Evolutionary conservation across 2,113 vertebrate species (phyloP).

Genomic region (Psephotus haematonotus): DNA sequence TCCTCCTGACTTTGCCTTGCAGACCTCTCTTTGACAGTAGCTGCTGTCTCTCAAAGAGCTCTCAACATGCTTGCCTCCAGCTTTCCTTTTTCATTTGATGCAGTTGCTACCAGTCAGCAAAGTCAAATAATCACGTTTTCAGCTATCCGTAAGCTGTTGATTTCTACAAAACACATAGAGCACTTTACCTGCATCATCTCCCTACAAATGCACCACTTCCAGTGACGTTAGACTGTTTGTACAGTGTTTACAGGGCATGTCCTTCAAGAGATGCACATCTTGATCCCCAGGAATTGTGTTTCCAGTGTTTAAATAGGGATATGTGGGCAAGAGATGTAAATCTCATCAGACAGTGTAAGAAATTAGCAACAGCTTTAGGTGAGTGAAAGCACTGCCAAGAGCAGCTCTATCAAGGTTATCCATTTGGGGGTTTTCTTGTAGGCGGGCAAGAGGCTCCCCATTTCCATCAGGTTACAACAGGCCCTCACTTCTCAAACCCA

Average conservation of each 20-base stretch:
- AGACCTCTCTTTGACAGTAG: neutral
- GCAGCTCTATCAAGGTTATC: neutral
- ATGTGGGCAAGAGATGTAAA: neutral
- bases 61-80: neutral
- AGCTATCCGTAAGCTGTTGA: neutral
- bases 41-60: neutral
- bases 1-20: neutral
- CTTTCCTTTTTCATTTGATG: neutral
- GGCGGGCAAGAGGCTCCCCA: neutral
- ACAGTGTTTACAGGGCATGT: accelerated
- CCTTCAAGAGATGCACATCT: neutral
- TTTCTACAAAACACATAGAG: neutral
- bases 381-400: neutral
- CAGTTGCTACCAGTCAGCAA: neutral
- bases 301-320: neutral
- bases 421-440: neutral
- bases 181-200: neutral
- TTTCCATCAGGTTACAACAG: neutral
- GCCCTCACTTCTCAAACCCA: neutral
- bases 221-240: accelerated
- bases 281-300: neutral
- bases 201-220: accelerated
- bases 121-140: neutral
- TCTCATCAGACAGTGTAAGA: neutral
- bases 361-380: neutral